Evolutionary conservation across 1,140 invertebrate species (phyloP).

Genomic region (Drosophila arawakana): DNA sequence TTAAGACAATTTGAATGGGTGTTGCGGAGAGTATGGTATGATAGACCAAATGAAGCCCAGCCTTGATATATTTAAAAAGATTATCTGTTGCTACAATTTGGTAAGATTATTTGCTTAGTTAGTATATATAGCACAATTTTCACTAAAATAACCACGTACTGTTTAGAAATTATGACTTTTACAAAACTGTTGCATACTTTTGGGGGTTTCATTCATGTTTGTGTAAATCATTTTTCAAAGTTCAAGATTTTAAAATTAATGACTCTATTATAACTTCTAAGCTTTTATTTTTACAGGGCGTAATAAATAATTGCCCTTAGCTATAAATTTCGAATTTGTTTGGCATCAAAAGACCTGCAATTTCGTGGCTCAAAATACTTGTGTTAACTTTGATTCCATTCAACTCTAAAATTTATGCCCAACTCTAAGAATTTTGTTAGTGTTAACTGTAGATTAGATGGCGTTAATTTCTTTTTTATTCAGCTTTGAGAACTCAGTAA

Average conservation of each 20-base stretch:
- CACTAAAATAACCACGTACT: no score
- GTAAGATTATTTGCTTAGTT: no score
- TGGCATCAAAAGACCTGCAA: slow-evolving; percentile 1
- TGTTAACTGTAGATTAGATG: background rate
- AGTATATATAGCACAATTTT: no score
- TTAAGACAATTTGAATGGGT: background rate
- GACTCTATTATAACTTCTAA: background rate
- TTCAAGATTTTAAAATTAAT: no score
- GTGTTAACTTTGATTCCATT: background rate
- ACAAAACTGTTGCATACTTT: no score
- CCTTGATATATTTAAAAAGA: background rate
- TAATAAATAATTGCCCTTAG: background rate
- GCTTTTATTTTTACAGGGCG: slow-evolving; percentile 2
- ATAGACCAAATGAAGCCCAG: background rate
- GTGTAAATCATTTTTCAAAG: no score
- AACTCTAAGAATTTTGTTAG: background rate
- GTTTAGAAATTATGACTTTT: no score
- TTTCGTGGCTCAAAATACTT: no score
- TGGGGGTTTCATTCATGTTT: no score
- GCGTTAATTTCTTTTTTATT: background rate
- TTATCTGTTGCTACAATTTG: background rate
- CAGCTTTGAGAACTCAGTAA: background rate
- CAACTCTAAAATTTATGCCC: background rate
- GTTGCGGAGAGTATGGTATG: background rate
- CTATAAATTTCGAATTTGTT: background rate